Conservation (phyloP, 2,888 invertebrate genomes). For the Scaptomyza parva region DNA sequence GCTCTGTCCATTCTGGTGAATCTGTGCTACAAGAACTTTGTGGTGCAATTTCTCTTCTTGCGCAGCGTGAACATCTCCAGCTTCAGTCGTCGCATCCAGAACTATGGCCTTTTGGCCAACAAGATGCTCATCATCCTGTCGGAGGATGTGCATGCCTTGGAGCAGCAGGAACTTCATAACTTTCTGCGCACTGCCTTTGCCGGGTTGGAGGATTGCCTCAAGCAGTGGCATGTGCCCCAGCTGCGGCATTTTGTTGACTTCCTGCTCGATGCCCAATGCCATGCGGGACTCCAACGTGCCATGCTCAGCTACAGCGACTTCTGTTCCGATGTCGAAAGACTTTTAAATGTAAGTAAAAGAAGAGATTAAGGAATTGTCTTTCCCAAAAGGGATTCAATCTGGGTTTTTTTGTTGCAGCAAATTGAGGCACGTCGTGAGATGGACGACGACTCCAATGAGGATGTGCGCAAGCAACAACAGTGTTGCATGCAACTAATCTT, state of each 20-base stretch:
- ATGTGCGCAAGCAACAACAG: conserved; percentile 79
- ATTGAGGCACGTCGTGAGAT: conserved; percentile 64
- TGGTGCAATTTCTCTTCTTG: conserved; percentile 90
- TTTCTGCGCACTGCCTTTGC: conserved; percentile 82
- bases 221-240: conserved; percentile 82
- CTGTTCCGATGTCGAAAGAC: conserved; percentile 78
- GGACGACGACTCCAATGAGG: conserved; percentile 81
- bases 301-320: conserved; percentile 79
- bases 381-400: not conserved
- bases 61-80: conserved; percentile 87
- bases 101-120: conserved; percentile 81
- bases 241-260: conserved; percentile 83
- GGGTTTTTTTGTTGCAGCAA: conserved; percentile 39
- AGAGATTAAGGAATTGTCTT: not conserved
- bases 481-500: conserved; percentile 79
- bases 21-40: conserved; percentile 91
- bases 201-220: conserved; percentile 78
- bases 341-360: conserved; percentile 78
- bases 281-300: conserved; percentile 78
- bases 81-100: conserved; percentile 81
- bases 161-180: conserved; percentile 77
- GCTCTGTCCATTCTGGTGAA: conserved; percentile 91
- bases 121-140: conserved; percentile 84
- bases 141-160: conserved; percentile 80
- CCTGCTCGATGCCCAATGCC: conserved; percentile 76